phyloP scores from a whole-genome alignment of 1,140 invertebrate species.

The Leptopilina clavipes region DNA sequence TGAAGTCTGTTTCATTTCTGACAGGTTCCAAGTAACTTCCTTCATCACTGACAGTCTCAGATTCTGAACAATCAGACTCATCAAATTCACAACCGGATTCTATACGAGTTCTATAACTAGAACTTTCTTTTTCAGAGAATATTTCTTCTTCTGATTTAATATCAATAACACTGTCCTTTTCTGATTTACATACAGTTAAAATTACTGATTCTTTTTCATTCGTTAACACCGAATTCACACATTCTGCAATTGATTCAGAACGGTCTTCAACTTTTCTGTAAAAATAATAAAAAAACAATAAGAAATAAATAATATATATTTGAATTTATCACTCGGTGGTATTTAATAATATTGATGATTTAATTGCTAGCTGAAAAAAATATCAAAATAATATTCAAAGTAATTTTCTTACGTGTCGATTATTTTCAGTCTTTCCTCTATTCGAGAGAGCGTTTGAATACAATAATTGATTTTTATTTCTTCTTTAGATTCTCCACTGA shows the following conservation, averaged over 20 bases:
- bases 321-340: too few relatives aligned
- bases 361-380: too few relatives aligned
- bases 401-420: constrained; percentile 69
- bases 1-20: constrained; percentile 65
- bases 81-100: neutral
- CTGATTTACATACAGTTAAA: neutral
- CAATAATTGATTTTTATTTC: constrained; percentile 77
- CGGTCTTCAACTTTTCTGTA: neutral
- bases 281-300: neutral
- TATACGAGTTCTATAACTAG: neutral
- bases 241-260: neutral
- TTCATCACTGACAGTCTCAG: neutral
- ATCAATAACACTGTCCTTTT: neutral
- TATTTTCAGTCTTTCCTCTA: constrained; percentile 74
- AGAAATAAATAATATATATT: neutral
- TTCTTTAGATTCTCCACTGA: constrained; percentile 75
- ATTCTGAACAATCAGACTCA: neutral
- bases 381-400: neutral
- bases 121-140: neutral
- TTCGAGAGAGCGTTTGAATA: constrained; percentile 73
- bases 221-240: neutral
- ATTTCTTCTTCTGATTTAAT: neutral
- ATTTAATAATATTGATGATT: too few relatives aligned
- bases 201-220: neutral
- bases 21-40: neutral